Percentiles rank a stretch among this genome's conserved stretches.
phyloP scores from a whole-genome alignment of 2,113 vertebrate genomes.

The Odocoileus virginianus region DNA sequence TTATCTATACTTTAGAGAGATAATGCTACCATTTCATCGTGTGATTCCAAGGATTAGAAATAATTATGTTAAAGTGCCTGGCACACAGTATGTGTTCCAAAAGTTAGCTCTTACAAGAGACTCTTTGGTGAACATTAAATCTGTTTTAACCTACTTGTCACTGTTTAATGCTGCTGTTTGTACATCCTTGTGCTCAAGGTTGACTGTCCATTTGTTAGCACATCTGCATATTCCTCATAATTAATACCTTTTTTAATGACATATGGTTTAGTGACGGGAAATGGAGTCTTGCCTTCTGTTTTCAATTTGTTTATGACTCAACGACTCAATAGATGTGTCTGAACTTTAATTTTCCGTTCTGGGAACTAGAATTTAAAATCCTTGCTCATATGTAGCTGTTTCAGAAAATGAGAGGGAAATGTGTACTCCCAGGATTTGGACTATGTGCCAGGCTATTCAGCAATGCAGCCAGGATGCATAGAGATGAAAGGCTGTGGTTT shows the following conservation, averaged over 20 bases:
- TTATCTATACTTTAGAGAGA: not conserved
- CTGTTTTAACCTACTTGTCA: not conserved
- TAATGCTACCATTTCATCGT: not conserved
- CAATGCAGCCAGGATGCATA: not conserved
- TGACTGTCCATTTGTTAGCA: slow-evolving; percentile 67
- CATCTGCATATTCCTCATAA: slow-evolving; percentile 70
- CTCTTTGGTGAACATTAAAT: not conserved
- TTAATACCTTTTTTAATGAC: slow-evolving; percentile 74
- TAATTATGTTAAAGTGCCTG: not conserved
- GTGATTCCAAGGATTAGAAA: not conserved
- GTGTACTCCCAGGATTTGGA: not conserved
- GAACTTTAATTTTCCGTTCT: slow-evolving; percentile 63
- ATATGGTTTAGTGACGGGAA: slow-evolving; percentile 73
- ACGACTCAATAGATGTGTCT: slow-evolving; percentile 52
- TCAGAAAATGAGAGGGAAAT: not conserved
- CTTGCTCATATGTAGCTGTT: not conserved
- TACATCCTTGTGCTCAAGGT: slow-evolving; percentile 66
- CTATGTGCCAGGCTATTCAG: not conserved
- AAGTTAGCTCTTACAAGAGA: not conserved
- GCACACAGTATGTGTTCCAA: not conserved
- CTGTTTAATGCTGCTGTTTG: not conserved
- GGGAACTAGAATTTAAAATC: slow-evolving; percentile 52
- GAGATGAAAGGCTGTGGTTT: not conserved
- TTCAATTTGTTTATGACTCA: slow-evolving; percentile 75
- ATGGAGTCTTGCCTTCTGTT: slow-evolving; percentile 73